Percentiles rank a stretch among this genome's conserved stretches.
phyloP scores from a whole-genome alignment of 2,113 vertebrate species.

The Salminus brasiliensis region DNA sequence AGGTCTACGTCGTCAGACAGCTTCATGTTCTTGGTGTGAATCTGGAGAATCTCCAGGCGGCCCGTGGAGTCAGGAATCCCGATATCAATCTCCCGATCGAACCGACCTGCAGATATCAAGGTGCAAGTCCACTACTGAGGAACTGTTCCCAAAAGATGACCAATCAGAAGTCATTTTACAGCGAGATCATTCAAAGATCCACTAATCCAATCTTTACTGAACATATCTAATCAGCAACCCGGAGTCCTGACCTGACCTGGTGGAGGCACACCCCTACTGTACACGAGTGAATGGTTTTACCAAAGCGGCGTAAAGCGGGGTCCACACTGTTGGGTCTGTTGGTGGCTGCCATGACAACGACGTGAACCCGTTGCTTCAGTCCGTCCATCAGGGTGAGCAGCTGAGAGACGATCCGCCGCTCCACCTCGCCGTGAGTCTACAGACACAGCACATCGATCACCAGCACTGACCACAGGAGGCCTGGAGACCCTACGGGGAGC shows the following conservation, averaged over 20 bases:
- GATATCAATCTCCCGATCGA: constrained; percentile 65
- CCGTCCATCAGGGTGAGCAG: constrained; percentile 67
- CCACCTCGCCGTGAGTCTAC: constrained; percentile 64
- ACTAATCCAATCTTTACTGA: too few species aligned
- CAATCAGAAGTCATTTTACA: too few species aligned
- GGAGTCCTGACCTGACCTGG: too few species aligned
- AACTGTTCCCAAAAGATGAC: too few species aligned
- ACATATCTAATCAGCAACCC: too few species aligned
- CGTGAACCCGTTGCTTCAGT: constrained; percentile 62
- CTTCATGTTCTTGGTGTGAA: constrained; percentile 69
- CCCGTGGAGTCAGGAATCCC: constrained; percentile 64
- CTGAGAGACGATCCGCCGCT: constrained; percentile 65
- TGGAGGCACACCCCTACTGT: too few species aligned
- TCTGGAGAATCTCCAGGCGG: constrained; percentile 64
- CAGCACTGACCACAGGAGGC: too few species aligned
- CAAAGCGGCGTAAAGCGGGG: constrained; percentile 66
- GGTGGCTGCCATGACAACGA: constrained; percentile 65
- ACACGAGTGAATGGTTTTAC: constrained; percentile 62
- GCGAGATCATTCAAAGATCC: too few species aligned
- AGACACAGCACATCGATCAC: neutral
- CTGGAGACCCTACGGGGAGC: too few species aligned
- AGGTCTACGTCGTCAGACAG: constrained; percentile 61
- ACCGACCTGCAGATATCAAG: constrained; percentile 49
- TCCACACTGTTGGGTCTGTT: constrained; percentile 68
- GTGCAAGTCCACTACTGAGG: too few species aligned